Base-by-base conservation (phyloP, 2,797 vertebrate genomes). In the Parauchenoglanis ngamensis region DNA sequence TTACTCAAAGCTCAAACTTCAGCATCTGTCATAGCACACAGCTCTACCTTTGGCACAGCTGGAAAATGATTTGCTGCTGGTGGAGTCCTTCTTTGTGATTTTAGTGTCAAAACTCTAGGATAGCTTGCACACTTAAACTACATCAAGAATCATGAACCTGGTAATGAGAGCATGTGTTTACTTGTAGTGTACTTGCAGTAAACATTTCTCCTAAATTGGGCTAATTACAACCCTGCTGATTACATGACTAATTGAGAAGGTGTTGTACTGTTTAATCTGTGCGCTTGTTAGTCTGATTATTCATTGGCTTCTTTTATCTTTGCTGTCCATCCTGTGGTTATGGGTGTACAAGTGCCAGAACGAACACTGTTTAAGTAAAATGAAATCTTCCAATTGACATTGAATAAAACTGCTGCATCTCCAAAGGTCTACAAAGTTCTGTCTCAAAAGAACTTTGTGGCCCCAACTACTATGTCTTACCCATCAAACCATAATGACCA, bases 91-190 rank as follows among this genome's bases (percentile, higher is more conserved):
- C 40, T 59, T 65, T 85, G 77, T 75, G 23, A 31, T 65, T 73
- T 67, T 82, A 82, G 25, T 82, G 70, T 23, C 84, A 86, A 54
- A 85, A 77, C 63, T 12, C 44, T 54, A 82, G 49, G 65, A 56
- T 54, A 68, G 61, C 28, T 70, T 79, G n/a, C 70, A 85, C 70
- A 78, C 85, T 84, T 87, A 83, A 88, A 86, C 83, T 28, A 89
- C 90, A 90, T 92, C 93, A 92, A 89, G 78, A 89, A 88, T 89
- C 63, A 49, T 77, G 59, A 52, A 75, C 31, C 68, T 85, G 59
- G 40, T 86, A 89, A 67, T 25, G 77, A 49, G 65, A 46, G 68
- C 52, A 87, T 91, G 77, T 83, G 86, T 87, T 89, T 88, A 86
- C 84, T 79, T 79, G 79, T 88, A 85, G 73, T 56, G 83, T 83